Base-by-base conservation (phyloP, 2,113 vertebrate genomes). In the Archilochus colubris region DNA sequence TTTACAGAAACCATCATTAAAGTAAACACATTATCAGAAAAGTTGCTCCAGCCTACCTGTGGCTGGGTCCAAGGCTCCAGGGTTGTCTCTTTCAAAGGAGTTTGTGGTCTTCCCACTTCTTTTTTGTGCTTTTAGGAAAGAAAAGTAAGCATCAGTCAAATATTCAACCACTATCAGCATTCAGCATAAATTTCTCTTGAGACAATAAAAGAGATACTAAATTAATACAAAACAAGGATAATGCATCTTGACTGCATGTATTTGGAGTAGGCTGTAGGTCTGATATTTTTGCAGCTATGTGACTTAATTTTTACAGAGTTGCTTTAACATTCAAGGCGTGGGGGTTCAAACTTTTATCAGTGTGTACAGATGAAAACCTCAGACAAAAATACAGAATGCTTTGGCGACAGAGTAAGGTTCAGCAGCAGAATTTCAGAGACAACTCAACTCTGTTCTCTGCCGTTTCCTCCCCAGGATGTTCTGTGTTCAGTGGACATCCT, bases 21-120 rank as follows among this genome's bases (percentile, higher is more conserved):
- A 57, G 33, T 66, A 59, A 63, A 62, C 2, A 44, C 23, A 3
- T 24, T 8, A 57, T 14, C 10, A 84, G 27, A 66, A 89, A 83
- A 51, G 59, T 10, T 44, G 38, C 79, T 76, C 62, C 77, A 82
- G 63, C 93, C 86, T 97, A 97, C 97, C 97, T 97, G 96, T 72
- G 97, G 97, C 86, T 97, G 97, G 91, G 95, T 97, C 97, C 97
- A 97, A 22, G 97, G 92, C 59, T 97, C 97, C 91, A 98, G 57
- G 38, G 88, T 23, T 46, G 97, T 83, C 88, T 98, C 97, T 82
- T 98, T 98, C 80, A 97, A 62, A 82, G 97, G 96, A 63, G 96
- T 95, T 73, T 97, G 97, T 54, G 96, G 95, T 53, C 96, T 96
- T 80, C 97, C 97, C 53, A 73, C 33, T 64, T 98, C 97, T 80